Conservation (phyloP, 2,113 vertebrate species). For the Atherinomorus stipes region DNA sequence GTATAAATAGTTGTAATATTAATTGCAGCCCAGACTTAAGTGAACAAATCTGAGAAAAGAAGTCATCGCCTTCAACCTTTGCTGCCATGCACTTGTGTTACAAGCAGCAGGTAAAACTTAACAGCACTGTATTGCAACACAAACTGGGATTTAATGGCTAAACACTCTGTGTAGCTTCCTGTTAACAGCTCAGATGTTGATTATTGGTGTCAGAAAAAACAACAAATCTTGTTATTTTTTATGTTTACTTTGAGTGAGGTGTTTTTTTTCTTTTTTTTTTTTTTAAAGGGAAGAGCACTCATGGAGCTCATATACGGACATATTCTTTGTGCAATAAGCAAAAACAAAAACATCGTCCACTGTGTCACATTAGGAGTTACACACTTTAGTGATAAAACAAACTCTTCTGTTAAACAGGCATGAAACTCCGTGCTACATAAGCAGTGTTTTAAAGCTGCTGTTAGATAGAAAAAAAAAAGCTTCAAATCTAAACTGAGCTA, state of each 20-base stretch:
- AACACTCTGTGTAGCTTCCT: constrained; percentile 14
- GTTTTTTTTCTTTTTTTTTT: constrained; percentile 27
- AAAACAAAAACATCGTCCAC: neutral
- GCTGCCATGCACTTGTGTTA: neutral
- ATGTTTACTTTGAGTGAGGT: constrained; percentile 9
- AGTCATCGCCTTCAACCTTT: constrained; percentile 4
- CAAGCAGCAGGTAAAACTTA: constrained; percentile 8
- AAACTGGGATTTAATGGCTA: neutral
- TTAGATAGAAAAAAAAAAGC: constrained; percentile 5
- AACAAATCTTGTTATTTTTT: constrained; percentile 1
- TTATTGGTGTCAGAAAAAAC: constrained; percentile 7
- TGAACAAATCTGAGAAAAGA: neutral
- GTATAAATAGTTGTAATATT: neutral
- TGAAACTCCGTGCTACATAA: neutral
- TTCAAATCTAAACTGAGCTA: constrained; percentile 3
- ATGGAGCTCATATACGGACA: neutral
- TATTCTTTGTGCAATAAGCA: constrained; percentile 27
- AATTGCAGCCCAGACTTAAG: neutral
- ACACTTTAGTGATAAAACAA: constrained; percentile 16
- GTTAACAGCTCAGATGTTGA: neutral
- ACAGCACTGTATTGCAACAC: neutral
- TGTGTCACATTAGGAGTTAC: constrained; percentile 14
- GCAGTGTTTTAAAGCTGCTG: neutral
- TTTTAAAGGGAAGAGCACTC: constrained; percentile 14
- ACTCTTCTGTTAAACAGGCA: constrained; percentile 8